Conservation (phyloP, 2,797 vertebrate genomes). For the Pteropus rufus region DNA sequence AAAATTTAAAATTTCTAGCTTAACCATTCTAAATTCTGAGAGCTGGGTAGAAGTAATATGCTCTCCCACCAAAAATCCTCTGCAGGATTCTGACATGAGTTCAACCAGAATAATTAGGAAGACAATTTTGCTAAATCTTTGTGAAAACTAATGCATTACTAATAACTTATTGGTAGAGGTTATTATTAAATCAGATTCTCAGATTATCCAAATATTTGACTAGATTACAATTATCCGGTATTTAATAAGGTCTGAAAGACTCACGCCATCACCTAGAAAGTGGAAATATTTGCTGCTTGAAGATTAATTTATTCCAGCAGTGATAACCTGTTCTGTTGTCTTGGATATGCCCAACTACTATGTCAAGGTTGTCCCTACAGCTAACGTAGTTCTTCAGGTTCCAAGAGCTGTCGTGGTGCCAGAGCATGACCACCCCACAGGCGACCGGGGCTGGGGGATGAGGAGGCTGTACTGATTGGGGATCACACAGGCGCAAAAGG, state of each 20-base stretch:
- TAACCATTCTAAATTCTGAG: not conserved
- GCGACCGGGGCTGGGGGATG: not conserved
- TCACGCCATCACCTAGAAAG: not conserved
- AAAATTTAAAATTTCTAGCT: not conserved
- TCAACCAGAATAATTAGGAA: constrained; percentile 21
- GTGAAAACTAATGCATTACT: not conserved
- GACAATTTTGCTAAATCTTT: not conserved
- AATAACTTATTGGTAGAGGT: not conserved
- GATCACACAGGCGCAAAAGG: not conserved
- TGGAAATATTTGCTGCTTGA: not conserved
- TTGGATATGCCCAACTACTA: not conserved
- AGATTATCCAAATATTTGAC: constrained; percentile 16
- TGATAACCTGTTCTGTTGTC: not conserved
- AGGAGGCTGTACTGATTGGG: not conserved
- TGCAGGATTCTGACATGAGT: not conserved
- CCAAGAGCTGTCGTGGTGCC: not conserved
- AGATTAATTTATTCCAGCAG: not conserved
- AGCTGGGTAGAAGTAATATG: not conserved
- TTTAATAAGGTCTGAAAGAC: not conserved
- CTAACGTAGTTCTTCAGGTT: not conserved
- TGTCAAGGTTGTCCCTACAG: not conserved
- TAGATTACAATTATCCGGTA: not conserved
- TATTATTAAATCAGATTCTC: not conserved
- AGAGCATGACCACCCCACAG: not conserved
- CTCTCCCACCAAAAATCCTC: not conserved